Evolutionary conservation across 2,888 invertebrate species (phyloP), one percentile per base, ranked within the genome.

Genomic region (Himalopsyche kuldschensis): DNA sequence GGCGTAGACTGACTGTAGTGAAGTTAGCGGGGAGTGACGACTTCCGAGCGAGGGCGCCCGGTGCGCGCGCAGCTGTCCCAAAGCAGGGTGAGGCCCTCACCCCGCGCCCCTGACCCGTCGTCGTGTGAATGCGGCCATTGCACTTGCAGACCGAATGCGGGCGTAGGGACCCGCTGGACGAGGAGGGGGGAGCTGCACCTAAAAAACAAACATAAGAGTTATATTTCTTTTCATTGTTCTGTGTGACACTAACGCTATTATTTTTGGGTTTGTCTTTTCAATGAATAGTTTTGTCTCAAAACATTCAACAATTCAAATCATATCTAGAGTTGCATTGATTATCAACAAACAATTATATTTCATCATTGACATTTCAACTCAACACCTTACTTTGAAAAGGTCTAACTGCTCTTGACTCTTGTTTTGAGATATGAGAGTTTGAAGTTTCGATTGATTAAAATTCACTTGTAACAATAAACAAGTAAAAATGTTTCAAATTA

Each of bases 61-160:
- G 32, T 55, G 75, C 46, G 4, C 27, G 31, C 84, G 82, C 88
- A 88, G 90, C 90, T 90, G 90, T 90, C 41, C 89, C 90, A 90
- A 90, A 90, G 87, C 87, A 88, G 87, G 90, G 91, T 91, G 91
- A 90, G 91, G 90, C 90, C 90, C 90, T 89, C 91, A 91, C 91
- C 91, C 91, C 91, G 91, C 91, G 91, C 90, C 91, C 91, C 91
- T 90, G 91, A 91, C 90, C 91, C 89, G 90, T 90, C 89, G 90
- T 89, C 88, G 89, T 88, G 89, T 89, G 90, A 31, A 35, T 82
- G 63, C 85, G 85, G 85, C 83, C 85, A 85, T 85, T 83, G 85
- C 85, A 85, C 85, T 79, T 79, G 55, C 24, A 24, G 55, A 55
- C 55, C 55, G 55, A 55, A 41, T 24, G 55, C 55, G 55, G 55